Conservation (phyloP, 2,888 invertebrate genomes). For the Cephus sareptanus region DNA sequence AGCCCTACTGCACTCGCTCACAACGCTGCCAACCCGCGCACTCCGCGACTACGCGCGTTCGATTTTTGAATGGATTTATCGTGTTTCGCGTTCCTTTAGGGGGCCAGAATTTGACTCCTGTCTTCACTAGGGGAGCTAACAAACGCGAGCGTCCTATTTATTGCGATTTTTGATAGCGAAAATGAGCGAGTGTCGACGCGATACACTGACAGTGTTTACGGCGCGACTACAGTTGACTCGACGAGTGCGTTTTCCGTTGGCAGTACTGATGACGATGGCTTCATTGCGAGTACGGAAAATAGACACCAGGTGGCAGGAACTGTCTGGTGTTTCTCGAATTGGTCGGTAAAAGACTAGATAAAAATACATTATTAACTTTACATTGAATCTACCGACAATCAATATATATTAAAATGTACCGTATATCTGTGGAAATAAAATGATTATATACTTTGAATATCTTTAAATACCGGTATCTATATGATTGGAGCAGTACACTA, state of each 20-base stretch:
- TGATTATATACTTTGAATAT: neutral
- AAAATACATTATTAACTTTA: neutral
- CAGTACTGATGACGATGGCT: slow-evolving; percentile 19
- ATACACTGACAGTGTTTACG: slow-evolving; percentile 31
- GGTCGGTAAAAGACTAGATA: neutral
- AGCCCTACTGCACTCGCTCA: slow-evolving; percentile 48
- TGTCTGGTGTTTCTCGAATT: neutral
- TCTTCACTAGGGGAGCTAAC: neutral
- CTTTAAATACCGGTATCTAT: neutral
- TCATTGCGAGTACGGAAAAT: slow-evolving; percentile 12
- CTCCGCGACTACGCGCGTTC: slow-evolving; percentile 20
- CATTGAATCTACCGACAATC: neutral
- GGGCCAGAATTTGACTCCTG: neutral
- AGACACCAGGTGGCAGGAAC: neutral
- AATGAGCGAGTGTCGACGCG: slow-evolving; percentile 18
- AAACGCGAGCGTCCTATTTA: neutral
- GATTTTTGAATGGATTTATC: neutral
- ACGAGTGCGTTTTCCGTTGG: slow-evolving; percentile 9
- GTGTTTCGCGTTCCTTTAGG: neutral
- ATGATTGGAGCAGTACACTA: neutral
- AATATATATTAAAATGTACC: neutral
- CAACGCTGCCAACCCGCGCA: slow-evolving; percentile 51
- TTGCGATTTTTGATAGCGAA: slow-evolving; percentile 1
- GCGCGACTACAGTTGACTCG: slow-evolving; percentile 19
- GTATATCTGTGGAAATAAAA: neutral